Base-by-base conservation (phyloP, 2,797 vertebrate genomes). In the Ara ararauna region DNA sequence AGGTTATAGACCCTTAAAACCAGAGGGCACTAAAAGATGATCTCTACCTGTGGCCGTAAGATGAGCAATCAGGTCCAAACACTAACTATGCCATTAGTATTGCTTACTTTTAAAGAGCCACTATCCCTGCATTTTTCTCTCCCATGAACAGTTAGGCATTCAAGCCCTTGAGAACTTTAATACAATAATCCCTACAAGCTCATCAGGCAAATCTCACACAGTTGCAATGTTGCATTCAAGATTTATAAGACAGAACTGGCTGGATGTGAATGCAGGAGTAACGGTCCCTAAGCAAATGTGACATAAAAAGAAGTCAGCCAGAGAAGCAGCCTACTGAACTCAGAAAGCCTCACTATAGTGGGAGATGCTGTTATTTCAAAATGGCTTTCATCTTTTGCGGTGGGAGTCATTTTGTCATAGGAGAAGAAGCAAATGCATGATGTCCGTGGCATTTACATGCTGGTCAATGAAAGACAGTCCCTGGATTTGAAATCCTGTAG, bases 271-370 rank as follows among this genome's bases (percentile, higher is more conserved):
- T 94, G 87, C 83, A 89, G 62, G 86, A 95, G 93, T 92, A 92
- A 95, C 82, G 11, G 89, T 71, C 96, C 90, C 53, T 95, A 93
- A 90, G 84, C 74, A 94, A 94, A 95, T 60, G 84, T 93, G 96
- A 80, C 90, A 93, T 40, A 87, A 82, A 94, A 91, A 88, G 81
- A 87, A 89, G 83, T 48, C 80, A 90, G 86, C 53, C 68, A 82
- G 93, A 80, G 75, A 67, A 62, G 90, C 84, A 94, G 83, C 44
- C 74, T 93, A 5, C 81, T 89, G 91, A 96, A 83, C 84, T 83
- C 58, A 54, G 73, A 85, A 91, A 90, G 58, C 72, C 65, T 47
- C 10, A 40, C 36, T 94, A 56, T 30, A 48, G 72, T 27, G 32
- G 53, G 50, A 94, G 65, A 54, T 32, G 60, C 42, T 87, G 61